These are phyloP conservation scores for Polypedilum vanderplanki DNA, from an alignment of 1,140 invertebrate genomes.

Conservation along the genomic window DNA sequence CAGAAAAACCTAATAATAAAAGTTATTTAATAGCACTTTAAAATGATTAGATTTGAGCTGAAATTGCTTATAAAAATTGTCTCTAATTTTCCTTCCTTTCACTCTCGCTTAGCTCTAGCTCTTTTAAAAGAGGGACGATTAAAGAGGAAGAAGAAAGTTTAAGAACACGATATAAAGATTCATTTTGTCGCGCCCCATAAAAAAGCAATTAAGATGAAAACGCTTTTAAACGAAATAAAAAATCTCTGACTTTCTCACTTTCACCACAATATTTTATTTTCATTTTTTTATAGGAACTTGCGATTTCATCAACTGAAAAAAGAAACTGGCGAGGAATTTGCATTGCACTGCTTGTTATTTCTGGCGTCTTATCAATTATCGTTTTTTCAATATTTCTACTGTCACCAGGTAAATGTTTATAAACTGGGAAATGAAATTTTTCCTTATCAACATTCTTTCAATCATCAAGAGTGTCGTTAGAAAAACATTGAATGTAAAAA, in stretches of 20 bases:
- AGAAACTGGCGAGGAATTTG: slow-evolving; percentile 86
- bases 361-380: slow-evolving; percentile 76
- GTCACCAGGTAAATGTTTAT: slow-evolving; percentile 53
- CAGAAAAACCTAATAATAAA: too few relatives aligned
- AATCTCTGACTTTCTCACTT: background rate
- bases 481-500: too few relatives aligned
- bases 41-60: too few relatives aligned
- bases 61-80: too few relatives aligned
- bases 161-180: background rate
- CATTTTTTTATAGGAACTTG: slow-evolving; percentile 60
- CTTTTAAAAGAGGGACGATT: too few relatives aligned
- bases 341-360: slow-evolving; percentile 81
- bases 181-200: slow-evolving; percentile 10
- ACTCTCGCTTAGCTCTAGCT: too few relatives aligned
- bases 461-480: background rate
- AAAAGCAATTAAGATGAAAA: slow-evolving; percentile 11
- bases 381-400: slow-evolving; percentile 79
- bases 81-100: too few relatives aligned
- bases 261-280: slow-evolving; percentile 23
- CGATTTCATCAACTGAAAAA: slow-evolving; percentile 68
- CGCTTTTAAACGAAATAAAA: background rate
- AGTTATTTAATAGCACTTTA: too few relatives aligned
- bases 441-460: background rate
- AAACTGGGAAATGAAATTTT: background rate
- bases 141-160: too few relatives aligned